phyloP scores from a whole-genome alignment of 2,888 invertebrate species.

The Andrena haemorrhoa region DNA sequence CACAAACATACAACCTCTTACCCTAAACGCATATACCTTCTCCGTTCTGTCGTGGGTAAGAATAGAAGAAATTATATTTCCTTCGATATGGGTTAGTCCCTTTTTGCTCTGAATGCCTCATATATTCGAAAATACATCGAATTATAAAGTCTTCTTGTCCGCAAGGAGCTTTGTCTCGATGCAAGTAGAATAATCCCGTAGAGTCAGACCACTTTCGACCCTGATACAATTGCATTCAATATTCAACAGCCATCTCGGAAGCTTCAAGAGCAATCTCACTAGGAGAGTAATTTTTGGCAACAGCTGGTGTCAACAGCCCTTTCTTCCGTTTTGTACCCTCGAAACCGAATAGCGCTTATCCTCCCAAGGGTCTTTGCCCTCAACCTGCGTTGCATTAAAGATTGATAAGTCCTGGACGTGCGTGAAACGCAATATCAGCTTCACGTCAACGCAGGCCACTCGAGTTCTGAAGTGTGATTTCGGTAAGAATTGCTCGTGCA shows the following conservation, averaged over 20 bases:
- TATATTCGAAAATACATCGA: no score
- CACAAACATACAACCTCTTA: no score
- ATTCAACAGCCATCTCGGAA: conserved; percentile 52
- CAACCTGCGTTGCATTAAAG: conserved; percentile 61
- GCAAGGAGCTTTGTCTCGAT: no score
- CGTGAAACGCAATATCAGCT: conserved; percentile 26
- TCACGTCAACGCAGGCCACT: conserved; percentile 13
- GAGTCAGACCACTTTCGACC: neutral
- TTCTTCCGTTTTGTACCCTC: conserved; percentile 61
- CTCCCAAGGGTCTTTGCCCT: conserved; percentile 45
- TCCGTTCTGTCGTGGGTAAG: no score
- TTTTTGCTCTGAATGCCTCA: no score
- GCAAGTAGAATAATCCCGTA: no score
- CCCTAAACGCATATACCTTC: no score
- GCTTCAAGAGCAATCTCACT: conserved; percentile 58
- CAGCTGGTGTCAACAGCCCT: conserved; percentile 78
- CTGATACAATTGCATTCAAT: conserved; percentile 63
- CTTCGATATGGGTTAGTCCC: no score
- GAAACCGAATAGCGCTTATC: conserved; percentile 54
- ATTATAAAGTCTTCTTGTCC: no score
- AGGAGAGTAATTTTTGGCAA: conserved; percentile 72
- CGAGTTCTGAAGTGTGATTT: neutral
- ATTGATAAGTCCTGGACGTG: conserved; percentile 51
- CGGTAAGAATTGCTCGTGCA: neutral
- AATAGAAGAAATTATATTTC: no score